Conservation (phyloP, 2,888 invertebrate species). For the Heteromyza rotundicornis region DNA sequence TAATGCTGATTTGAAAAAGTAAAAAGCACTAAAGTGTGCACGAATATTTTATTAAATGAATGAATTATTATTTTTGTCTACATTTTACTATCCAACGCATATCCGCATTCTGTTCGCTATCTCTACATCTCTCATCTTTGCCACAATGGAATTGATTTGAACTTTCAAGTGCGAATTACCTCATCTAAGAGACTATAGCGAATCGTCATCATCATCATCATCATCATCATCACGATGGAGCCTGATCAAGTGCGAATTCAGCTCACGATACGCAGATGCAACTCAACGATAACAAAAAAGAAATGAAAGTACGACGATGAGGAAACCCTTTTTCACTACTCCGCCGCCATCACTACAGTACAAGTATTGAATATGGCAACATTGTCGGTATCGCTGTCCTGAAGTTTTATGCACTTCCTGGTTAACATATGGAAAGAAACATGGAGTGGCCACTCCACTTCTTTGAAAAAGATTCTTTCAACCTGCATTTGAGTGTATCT, state of each 20-base stretch:
- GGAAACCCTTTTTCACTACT: neutral
- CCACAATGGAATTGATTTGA: neutral
- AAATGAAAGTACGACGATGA: neutral
- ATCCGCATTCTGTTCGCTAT: neutral
- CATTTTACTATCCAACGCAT: too few species aligned
- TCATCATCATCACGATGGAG: neutral
- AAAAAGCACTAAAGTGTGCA: too few species aligned
- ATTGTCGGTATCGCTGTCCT: neutral
- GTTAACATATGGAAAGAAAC: neutral
- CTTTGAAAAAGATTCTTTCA: neutral
- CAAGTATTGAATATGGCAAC: neutral
- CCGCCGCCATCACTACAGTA: neutral
- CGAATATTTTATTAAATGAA: too few species aligned
- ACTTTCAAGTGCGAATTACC: neutral
- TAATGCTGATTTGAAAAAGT: too few species aligned
- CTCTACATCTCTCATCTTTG: neutral
- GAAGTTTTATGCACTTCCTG: conserved; percentile 6
- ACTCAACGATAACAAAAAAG: neutral
- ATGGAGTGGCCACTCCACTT: neutral
- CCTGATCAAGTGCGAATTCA: neutral
- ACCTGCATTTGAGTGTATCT: neutral
- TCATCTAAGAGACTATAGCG: too few species aligned
- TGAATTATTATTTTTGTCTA: too few species aligned
- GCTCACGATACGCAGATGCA: neutral
- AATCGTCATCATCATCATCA: too few species aligned